phyloP scores from a whole-genome alignment of 1,140 invertebrate genomes.

The Chionoecetes opilio region DNA sequence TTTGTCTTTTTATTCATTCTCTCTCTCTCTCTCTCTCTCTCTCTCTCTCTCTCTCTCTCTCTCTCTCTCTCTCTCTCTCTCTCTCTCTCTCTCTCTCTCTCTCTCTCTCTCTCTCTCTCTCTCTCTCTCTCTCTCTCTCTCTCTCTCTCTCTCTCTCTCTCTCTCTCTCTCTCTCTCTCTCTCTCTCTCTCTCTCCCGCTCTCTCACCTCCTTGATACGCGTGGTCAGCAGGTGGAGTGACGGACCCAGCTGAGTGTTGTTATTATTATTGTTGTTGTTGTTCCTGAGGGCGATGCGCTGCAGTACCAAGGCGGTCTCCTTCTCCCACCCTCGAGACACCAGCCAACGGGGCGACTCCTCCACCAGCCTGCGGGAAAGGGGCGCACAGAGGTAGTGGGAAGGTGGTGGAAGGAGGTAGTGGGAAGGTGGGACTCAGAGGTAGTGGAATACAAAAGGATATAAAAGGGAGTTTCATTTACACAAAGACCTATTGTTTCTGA shows the following conservation, averaged over 20 bases:
- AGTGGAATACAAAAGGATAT: neutral
- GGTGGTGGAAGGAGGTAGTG: neutral
- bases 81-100: too few species aligned
- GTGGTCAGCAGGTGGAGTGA: neutral
- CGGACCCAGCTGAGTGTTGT: neutral
- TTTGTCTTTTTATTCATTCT: neutral
- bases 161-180: slow-evolving; percentile 50
- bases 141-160: slow-evolving; percentile 56
- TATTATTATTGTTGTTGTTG: neutral
- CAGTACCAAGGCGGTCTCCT: neutral
- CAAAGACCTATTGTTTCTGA: too few species aligned
- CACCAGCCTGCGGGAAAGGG: slow-evolving; percentile 9
- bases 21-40: neutral
- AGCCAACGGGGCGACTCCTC: slow-evolving; percentile 63
- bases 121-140: slow-evolving; percentile 47
- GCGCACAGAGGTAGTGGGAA: neutral
- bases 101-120: neutral
- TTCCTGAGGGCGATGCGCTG: neutral
- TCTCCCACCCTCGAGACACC: neutral
- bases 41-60: too few species aligned
- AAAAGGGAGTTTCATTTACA: too few species aligned
- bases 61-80: too few species aligned
- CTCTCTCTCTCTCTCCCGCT: slow-evolving; percentile 16
- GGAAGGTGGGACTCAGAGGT: too few species aligned
- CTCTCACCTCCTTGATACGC: neutral